These are phyloP conservation scores for Drosophila mimetica DNA, from an alignment of 2,888 invertebrate species.

Conservation along the genomic window DNA sequence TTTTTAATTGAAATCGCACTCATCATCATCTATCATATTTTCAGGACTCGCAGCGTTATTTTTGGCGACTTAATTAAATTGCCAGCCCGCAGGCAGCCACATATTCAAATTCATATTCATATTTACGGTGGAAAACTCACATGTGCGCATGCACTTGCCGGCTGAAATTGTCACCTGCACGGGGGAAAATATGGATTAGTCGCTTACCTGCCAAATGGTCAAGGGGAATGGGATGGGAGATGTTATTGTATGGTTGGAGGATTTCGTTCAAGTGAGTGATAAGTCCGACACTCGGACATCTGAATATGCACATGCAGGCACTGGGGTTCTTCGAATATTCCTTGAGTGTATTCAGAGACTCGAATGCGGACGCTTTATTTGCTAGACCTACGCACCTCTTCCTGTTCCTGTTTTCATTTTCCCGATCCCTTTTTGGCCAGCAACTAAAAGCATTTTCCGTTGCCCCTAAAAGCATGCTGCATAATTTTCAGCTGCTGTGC, in stretches of 20 bases:
- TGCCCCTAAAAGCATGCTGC: slow-evolving; percentile 45
- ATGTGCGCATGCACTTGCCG: not conserved
- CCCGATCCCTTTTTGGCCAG: not conserved
- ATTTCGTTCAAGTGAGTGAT: slow-evolving; percentile 16
- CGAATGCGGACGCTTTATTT: not conserved
- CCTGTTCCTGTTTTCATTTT: not conserved
- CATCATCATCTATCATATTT: slow-evolving; percentile 32
- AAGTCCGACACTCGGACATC: slow-evolving; percentile 30
- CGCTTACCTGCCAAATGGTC: not conserved
- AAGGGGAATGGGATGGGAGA: not conserved
- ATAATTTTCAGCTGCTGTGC: slow-evolving; percentile 28
- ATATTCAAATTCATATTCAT: not conserved
- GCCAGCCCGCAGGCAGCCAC: slow-evolving; percentile 16
- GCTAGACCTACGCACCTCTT: slow-evolving; percentile 5
- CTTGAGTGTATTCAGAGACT: not conserved
- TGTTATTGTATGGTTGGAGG: no score
- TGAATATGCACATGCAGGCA: slow-evolving; percentile 23
- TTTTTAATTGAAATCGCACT: slow-evolving; percentile 36
- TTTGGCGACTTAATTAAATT: slow-evolving; percentile 42
- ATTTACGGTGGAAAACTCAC: not conserved
- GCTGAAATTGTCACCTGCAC: slow-evolving; percentile 1
- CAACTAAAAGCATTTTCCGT: slow-evolving; percentile 30
- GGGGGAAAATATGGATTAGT: slow-evolving; percentile 22
- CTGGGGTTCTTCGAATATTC: slow-evolving; percentile 1
- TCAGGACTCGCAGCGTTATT: slow-evolving; percentile 3